Base-by-base conservation (phyloP, 2,888 invertebrate species). In the Arrhopalites spinosus region DNA sequence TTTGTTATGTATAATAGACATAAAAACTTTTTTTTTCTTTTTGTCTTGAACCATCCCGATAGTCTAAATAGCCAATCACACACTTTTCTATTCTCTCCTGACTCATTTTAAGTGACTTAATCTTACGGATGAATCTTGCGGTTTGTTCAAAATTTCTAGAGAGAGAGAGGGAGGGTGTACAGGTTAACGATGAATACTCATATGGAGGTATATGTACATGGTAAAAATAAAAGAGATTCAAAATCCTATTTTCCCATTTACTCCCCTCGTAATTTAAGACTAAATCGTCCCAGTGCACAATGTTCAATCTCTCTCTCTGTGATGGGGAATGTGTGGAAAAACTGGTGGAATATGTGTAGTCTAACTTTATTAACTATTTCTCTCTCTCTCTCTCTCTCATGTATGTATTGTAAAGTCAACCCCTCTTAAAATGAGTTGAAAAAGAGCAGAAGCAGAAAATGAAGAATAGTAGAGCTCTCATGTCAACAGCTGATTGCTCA, bases 401-500 rank as follows among this genome's bases (percentile, higher is more conserved):
- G n/a, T n/a, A n/a, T n/a, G n/a, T n/a, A n/a, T n/a, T n/a, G n/a
- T n/a, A n/a, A n/a, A n/a, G n/a, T n/a, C n/a, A n/a, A n/a, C n/a
- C n/a, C n/a, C n/a, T n/a, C n/a, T n/a, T n/a, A n/a, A n/a, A n/a
- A n/a, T n/a, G n/a, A n/a, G 64, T 5, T 8, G 68, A 25, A 13
- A 15, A 5, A 25, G 20, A 47, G 23, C 45, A 20, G 23, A 45
- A 47, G 63, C 30, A 27, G 63, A 30, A 17, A 30, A n/a, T n/a
- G 20, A 15, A n/a, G 50, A 50, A 15, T n/a, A 70, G 53, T 70
- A 20, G 70, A 56, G 56, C 15, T 50, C 69, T 53, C 70, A 56
- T 72, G 71, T 72, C 71, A 72, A 72, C 71, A 72, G 61, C 71
- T 72, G 71, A 72, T 72, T 72, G 71, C 71, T 61, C 23, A 17